Evolutionary conservation across 2,113 vertebrate genomes (phyloP), one percentile per base, ranked within the genome.

Genomic region (Sporophila hypoxantha): DNA sequence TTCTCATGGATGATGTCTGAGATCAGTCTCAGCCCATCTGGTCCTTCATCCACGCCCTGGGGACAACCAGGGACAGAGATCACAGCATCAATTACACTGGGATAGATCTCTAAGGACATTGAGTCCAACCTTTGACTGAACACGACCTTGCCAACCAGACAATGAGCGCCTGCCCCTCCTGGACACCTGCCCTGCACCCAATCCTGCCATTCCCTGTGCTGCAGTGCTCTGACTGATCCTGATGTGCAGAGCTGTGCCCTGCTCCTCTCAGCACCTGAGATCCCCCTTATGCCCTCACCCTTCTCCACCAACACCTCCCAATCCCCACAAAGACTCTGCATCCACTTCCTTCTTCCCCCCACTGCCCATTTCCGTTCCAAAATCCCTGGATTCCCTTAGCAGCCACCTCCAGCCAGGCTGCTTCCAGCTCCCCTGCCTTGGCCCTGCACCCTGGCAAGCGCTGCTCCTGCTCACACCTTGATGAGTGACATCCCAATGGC

Each of bases 11-110:
- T 99, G 68, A 99, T 98, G 71, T 99, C 98, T 17, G 99, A 99
- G 96, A 99, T 99, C 92, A 99, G 97, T 96, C 98, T 98, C 94
- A 99, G 97, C 73, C 99, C 99, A 2, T 98, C 97, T 20, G 98
- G 98, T 88, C 98, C 97, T 77, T 98, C 98, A 11, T 99, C 99
- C 62, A 99, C 97, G 6, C 99, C 99, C 99, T 99, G 93, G 10
- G 68, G 32, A 25, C 27, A 55, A 66, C 49, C 76, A 32, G 52
- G 59, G 23, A 76, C 76, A 91, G 29, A 74, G 90, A 27, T 32
- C 69, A 55, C 69, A 27, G 25, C 30, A 32, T 75, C 53, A 34
- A 7, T 46, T 2, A 18, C 20, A 23, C 25, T 26, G 34, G 25
- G 18, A 36, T 32, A 67, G 39, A 17, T 15, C 39, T 53, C 20